A percentile compares a stretch with the other conserved stretches of the same genome.
phyloP scores from a whole-genome alignment of 2,113 vertebrate species.

The Pardalotus punctatus region DNA sequence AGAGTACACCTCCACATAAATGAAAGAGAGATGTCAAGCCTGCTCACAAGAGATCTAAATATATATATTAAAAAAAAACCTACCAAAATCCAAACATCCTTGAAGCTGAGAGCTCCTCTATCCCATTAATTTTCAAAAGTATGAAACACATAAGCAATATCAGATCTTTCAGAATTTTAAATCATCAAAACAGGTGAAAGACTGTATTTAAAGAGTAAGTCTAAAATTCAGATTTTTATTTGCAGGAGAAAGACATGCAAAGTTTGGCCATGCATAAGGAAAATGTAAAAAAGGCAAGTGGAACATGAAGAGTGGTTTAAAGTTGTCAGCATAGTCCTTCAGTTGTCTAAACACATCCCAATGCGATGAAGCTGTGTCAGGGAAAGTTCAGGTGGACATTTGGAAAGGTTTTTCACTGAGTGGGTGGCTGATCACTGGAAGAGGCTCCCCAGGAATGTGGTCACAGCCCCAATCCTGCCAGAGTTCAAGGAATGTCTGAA shows the following conservation, averaged over 20 bases:
- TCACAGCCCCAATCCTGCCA: accelerated
- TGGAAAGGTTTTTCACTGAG: not conserved
- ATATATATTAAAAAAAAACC: too few species aligned
- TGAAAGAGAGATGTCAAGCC: not conserved
- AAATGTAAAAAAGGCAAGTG: not conserved
- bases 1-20: not conserved
- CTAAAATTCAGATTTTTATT: not conserved
- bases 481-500: not conserved
- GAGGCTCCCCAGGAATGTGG: not conserved
- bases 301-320: not conserved
- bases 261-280: not conserved
- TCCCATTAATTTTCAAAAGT: not conserved
- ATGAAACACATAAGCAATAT: not conserved
- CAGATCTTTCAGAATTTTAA: not conserved
- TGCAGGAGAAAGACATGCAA: not conserved
- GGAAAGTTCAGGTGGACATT: not conserved
- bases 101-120: not conserved
- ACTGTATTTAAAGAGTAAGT: not conserved
- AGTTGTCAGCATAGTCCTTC: not conserved
- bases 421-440: not conserved
- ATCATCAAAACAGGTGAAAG: not conserved
- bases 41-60: not conserved
- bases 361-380: not conserved
- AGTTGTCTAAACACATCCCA: not conserved
- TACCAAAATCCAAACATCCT: not conserved